phyloP scores from a whole-genome alignment of 2,113 vertebrate genomes.

The Menidia beryllina region DNA sequence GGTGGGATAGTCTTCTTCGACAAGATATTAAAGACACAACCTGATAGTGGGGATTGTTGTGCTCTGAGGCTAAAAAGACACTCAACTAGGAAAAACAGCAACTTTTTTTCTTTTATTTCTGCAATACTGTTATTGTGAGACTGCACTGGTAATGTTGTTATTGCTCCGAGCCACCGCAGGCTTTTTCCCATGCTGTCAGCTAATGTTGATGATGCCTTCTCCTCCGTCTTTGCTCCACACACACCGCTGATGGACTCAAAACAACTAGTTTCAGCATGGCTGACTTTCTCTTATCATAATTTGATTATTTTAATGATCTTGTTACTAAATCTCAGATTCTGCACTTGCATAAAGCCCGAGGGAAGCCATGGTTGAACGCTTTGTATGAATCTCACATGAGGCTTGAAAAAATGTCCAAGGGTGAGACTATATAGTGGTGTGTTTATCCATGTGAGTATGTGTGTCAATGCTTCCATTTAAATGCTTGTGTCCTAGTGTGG shows the following conservation, averaged over 20 bases:
- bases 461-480: constrained; percentile 29
- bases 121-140: constrained; percentile 67
- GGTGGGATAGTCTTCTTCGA: constrained; percentile 47
- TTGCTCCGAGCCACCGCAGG: constrained; percentile 67
- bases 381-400: constrained; percentile 76
- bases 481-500: constrained; percentile 40
- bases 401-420: constrained; percentile 65
- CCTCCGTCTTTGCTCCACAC: constrained; percentile 47
- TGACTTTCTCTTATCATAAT: constrained; percentile 83
- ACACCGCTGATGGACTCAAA: constrained; percentile 75
- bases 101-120: constrained; percentile 63
- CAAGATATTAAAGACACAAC: constrained; percentile 53
- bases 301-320: constrained; percentile 88
- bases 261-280: constrained; percentile 78
- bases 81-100: constrained; percentile 53
- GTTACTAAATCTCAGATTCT: constrained; percentile 75
- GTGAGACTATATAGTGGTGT: constrained; percentile 60
- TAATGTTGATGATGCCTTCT: constrained; percentile 75
- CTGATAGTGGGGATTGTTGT: constrained; percentile 45
- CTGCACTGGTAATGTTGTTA: constrained; percentile 71
- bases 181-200: constrained; percentile 69
- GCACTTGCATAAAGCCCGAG: constrained; percentile 68
- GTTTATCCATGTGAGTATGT: constrained; percentile 40
- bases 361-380: constrained; percentile 72
- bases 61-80: constrained; percentile 60